Evolutionary conservation across 2,113 vertebrate genomes (phyloP).

Genomic region (Sphyrna mokarran): DNA sequence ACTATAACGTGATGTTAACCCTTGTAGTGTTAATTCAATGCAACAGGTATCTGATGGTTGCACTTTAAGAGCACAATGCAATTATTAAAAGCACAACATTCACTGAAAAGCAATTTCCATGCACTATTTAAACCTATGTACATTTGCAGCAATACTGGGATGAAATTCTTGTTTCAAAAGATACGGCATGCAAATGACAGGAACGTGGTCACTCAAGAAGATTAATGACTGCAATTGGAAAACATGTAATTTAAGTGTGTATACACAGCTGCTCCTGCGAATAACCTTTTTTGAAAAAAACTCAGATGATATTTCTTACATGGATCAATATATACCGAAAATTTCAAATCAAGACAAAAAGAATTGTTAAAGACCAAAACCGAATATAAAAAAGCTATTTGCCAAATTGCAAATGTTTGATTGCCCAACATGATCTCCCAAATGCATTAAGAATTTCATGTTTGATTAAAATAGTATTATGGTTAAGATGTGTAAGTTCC

Average conservation of each 20-base stretch:
- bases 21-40: background rate
- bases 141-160: background rate
- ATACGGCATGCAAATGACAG: background rate
- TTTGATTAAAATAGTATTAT: background rate
- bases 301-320: background rate
- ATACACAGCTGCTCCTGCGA: slow-evolving; percentile 11
- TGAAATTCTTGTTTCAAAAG: background rate
- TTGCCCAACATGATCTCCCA: background rate
- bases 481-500: background rate
- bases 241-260: background rate
- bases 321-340: background rate
- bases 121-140: background rate
- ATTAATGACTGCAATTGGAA: slow-evolving; percentile 17
- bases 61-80: background rate
- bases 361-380: background rate
- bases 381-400: background rate
- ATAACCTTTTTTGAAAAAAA: background rate
- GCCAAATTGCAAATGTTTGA: slow-evolving; percentile 6
- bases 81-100: background rate
- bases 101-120: background rate
- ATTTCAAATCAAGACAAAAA: background rate
- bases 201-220: slow-evolving; percentile 20
- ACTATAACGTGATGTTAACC: background rate
- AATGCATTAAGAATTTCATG: background rate
- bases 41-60: no score